Percentiles rank a stretch among this genome's conserved stretches.
These are phyloP conservation scores for Hermatobates lingyangjiaoensis DNA, from an alignment of 1,140 invertebrate genomes.

Conservation along the genomic window DNA sequence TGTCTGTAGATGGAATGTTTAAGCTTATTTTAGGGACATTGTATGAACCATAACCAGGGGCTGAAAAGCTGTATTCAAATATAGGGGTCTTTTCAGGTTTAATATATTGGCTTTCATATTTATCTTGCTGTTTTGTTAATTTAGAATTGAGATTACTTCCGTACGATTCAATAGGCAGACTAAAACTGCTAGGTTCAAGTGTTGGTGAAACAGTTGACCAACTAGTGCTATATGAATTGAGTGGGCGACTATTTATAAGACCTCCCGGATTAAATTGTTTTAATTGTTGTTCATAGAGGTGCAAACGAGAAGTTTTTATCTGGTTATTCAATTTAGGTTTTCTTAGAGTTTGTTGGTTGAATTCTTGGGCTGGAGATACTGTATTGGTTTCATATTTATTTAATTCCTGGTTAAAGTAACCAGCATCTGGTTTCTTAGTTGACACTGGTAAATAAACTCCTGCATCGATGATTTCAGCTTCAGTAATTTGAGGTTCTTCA, in stretches of 20 bases:
- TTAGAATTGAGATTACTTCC: too few species aligned
- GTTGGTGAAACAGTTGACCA: too few species aligned
- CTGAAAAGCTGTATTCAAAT: slow-evolving; percentile 20
- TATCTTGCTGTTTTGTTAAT: too few species aligned
- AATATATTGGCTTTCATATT: too few species aligned
- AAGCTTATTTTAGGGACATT: slow-evolving; percentile 13
- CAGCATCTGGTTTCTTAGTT: too few species aligned
- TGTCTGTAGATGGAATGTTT: slow-evolving; percentile 7
- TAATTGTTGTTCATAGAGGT: too few species aligned
- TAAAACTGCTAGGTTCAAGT: too few species aligned
- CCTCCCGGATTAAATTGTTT: too few species aligned
- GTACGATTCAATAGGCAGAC: too few species aligned
- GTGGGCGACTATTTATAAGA: too few species aligned
- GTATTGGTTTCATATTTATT: slow-evolving; percentile 2
- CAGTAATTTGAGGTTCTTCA: slow-evolving; percentile 18
- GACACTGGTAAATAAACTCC: slow-evolving; percentile 5
- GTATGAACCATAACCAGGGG: slow-evolving; percentile 16
- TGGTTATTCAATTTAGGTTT: background rate
- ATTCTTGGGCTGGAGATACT: background rate
- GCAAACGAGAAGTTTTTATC: background rate
- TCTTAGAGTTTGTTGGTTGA: background rate
- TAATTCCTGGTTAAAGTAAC: background rate
- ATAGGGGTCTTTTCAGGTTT: slow-evolving; percentile 18
- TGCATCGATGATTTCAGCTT: slow-evolving; percentile 10
- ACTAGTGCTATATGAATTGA: too few species aligned